phyloP scores from a whole-genome alignment of 2,797 vertebrate species.

The Gymnothorax reevesii region DNA sequence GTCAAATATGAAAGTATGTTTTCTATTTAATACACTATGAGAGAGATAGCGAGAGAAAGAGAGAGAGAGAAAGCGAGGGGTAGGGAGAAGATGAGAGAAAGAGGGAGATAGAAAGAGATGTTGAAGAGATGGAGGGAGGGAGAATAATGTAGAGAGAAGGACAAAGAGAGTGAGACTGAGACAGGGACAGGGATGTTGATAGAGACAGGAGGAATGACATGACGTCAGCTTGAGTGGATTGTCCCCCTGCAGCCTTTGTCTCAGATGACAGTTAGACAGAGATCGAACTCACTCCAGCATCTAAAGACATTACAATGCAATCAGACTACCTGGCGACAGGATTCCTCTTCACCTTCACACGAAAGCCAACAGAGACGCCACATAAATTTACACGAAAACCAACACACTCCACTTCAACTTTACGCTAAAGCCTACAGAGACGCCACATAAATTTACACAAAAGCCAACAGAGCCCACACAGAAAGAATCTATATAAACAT shows the following conservation, averaged over 20 bases:
- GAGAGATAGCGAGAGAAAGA: constrained; percentile 55
- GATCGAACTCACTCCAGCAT: neutral
- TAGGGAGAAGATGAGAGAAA: constrained; percentile 15
- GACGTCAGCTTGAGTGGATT: neutral
- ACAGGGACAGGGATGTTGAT: constrained; percentile 39
- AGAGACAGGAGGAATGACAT: constrained; percentile 11
- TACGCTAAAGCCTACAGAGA: too few species aligned
- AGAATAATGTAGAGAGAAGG: constrained; percentile 25
- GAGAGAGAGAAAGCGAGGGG: constrained; percentile 13
- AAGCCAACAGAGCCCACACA: too few species aligned
- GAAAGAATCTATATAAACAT: too few species aligned
- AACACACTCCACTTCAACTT: too few species aligned
- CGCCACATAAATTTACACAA: too few species aligned
- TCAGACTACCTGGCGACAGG: neutral
- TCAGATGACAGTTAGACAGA: neutral
- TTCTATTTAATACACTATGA: constrained; percentile 30
- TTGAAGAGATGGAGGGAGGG: constrained; percentile 56
- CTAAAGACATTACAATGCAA: neutral
- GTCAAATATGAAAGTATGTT: constrained; percentile 15
- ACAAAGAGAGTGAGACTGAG: constrained; percentile 19
- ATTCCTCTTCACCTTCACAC: too few species aligned
- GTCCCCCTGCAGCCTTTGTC: neutral
- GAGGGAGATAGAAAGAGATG: constrained; percentile 40
- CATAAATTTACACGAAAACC: too few species aligned
- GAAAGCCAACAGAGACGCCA: too few species aligned